A percentile compares a stretch with the other conserved stretches of the same genome.
Evolutionary conservation across 2,113 vertebrate species (phyloP).

Genomic region (Triplophysa dalaica): DNA sequence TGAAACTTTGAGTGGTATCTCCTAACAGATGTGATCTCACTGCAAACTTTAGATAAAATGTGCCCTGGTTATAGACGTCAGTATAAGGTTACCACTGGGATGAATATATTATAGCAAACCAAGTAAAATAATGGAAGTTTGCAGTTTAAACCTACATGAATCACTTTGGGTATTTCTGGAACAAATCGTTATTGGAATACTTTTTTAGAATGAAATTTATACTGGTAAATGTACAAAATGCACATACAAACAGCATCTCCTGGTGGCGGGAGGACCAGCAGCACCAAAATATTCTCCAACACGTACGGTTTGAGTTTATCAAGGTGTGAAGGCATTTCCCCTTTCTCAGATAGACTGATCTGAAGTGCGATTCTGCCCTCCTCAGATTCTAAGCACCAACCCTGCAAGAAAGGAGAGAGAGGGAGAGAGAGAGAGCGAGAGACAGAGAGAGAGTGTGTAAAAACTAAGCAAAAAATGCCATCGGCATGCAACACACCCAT

Average conservation of each 20-base stretch:
- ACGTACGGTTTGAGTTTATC: conserved; percentile 91
- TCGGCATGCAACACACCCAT: neutral
- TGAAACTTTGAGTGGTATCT: too few relatives aligned
- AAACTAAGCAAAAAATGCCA: neutral
- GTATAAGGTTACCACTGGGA: neutral
- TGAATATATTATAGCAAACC: neutral
- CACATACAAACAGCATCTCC: conserved; percentile 60
- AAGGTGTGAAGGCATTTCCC: conserved; percentile 82
- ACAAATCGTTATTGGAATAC: too few relatives aligned
- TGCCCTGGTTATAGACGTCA: too few relatives aligned
- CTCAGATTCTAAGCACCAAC: conserved; percentile 74
- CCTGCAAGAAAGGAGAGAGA: conserved; percentile 68
- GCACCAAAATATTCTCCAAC: conserved; percentile 91
- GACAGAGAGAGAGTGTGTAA: neutral
- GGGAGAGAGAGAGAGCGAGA: neutral
- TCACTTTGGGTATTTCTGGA: too few relatives aligned
- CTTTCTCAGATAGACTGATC: conserved; percentile 85
- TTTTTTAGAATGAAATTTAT: too few relatives aligned
- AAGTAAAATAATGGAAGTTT: neutral
- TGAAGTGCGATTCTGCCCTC: conserved; percentile 82
- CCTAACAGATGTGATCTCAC: too few relatives aligned
- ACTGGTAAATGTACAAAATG: neutral
- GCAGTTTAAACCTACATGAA: neutral
- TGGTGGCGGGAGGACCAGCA: conserved; percentile 78
- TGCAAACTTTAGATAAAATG: too few relatives aligned